Evolutionary conservation across 2,797 vertebrate genomes (phyloP).

Genomic region (Chelon labrosus): DNA sequence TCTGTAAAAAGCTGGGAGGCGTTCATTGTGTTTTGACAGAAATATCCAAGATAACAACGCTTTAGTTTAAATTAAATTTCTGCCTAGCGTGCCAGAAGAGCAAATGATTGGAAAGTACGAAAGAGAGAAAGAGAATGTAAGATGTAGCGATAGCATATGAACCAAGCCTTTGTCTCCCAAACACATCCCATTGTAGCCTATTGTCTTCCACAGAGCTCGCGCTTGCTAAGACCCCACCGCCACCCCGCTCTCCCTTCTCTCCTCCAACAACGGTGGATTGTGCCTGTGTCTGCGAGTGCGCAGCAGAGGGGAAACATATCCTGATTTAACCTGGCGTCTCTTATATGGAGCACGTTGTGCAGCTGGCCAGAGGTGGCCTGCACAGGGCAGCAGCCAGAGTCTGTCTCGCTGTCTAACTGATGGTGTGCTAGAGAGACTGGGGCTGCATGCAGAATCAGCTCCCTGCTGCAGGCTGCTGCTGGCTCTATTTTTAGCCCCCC

Average conservation of each 20-base stretch:
- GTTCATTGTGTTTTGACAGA: slow-evolving; percentile 13
- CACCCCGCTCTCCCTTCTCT: slow-evolving; percentile 52
- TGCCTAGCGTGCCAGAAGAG: slow-evolving; percentile 7
- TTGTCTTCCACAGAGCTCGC: slow-evolving; percentile 74
- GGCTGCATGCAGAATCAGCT: slow-evolving; percentile 85
- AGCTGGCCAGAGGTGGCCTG: slow-evolving; percentile 76
- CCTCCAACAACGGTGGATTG: slow-evolving; percentile 61
- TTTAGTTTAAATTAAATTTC: slow-evolving; percentile 24
- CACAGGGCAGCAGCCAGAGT: slow-evolving; percentile 63
- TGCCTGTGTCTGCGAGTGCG: slow-evolving; percentile 46
- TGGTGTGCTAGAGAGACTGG: slow-evolving; percentile 77
- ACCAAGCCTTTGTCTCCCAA: slow-evolving; percentile 78
- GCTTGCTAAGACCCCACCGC: slow-evolving; percentile 57
- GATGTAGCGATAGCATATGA: slow-evolving; percentile 63
- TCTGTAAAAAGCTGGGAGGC: slow-evolving; percentile 12
- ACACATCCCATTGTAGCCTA: slow-evolving; percentile 77
- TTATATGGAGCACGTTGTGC: slow-evolving; percentile 45
- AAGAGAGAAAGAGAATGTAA: slow-evolving; percentile 39
- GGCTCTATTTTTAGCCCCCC: slow-evolving; percentile 83
- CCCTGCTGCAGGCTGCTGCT: slow-evolving; percentile 80
- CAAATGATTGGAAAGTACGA: slow-evolving; percentile 31
- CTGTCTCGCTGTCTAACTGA: slow-evolving; percentile 70
- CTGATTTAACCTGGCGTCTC: slow-evolving; percentile 75
- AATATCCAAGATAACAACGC: slow-evolving; percentile 21
- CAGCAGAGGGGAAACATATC: slow-evolving; percentile 53